Base-by-base conservation (phyloP, 2,888 invertebrate species). In the Perdita meconis region DNA sequence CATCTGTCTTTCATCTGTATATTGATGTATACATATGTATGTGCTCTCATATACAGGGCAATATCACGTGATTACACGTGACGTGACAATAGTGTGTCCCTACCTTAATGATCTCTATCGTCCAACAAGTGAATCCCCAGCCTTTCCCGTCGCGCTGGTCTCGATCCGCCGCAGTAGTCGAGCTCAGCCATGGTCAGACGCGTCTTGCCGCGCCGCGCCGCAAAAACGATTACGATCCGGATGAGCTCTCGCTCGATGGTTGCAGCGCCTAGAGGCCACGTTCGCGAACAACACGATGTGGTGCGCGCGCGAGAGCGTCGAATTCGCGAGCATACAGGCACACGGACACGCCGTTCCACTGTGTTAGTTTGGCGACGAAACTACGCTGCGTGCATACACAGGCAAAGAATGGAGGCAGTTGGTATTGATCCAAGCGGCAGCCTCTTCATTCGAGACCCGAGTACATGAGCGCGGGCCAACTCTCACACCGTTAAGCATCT, bases 381-480 rank as follows among this genome's bases (percentile, higher is more conserved):
- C 78, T 80, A 80, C 64, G 34, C 68, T 57, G 72, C 82, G 81
- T 81, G 85, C 84, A 86, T 86, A 88, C 78, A 87, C 79, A 82
- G 73, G 80, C 79, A 84, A 89, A 89, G 90, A 90, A 91, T 90
- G 90, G 90, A 89, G 87, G 89, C 89, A 89, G 90, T 90, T 89
- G 86, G 90, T 91, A 91, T 91, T 91, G 91, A 92, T 91, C 91
- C 88, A 82, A 86, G 85, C 86, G 72, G 88, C 87, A 88, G 81
- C 85, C 85, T 80, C 81, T 82, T 83, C 81, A 74, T 85, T 78
- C 78, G 79, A 75, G 83, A 75, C 71, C 56, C 74, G 70, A 81
- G 80, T 80, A 79, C 66, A 68, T 36, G 73, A 78, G 76, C 86
- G 80, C 81, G 76, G 81, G 60, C 73, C 72, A 67, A 80, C 78